phyloP scores from a whole-genome alignment of 2,113 vertebrate genomes.

The Miniopterus natalensis region DNA sequence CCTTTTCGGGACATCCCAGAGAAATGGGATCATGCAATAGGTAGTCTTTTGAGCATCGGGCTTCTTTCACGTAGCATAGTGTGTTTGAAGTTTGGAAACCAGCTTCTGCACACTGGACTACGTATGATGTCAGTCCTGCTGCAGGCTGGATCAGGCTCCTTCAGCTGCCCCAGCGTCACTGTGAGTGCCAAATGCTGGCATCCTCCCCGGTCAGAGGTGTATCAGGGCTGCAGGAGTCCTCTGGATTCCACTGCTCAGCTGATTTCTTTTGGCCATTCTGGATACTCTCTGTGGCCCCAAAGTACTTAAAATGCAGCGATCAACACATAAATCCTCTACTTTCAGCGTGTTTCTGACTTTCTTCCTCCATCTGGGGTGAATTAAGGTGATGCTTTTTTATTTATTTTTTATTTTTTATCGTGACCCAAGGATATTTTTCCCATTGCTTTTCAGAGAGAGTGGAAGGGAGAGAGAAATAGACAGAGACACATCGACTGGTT shows the following conservation, averaged over 20 bases:
- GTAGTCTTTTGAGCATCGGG: not conserved
- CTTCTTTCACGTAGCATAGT: not conserved
- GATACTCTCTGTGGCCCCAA: not conserved
- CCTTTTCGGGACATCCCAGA: not conserved
- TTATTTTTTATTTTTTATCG: too few relatives aligned
- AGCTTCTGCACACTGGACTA: not conserved
- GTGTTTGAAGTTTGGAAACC: not conserved
- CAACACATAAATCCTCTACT: not conserved
- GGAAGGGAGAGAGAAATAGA: too few relatives aligned
- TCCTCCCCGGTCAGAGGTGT: rapidly evolving
- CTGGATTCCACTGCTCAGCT: not conserved
- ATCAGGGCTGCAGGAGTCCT: not conserved
- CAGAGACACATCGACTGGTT: too few relatives aligned
- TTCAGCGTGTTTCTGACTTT: not conserved
- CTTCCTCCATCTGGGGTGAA: not conserved
- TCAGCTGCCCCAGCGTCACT: not conserved
- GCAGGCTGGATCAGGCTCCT: not conserved
- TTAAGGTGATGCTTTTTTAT: not conserved
- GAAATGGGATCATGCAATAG: not conserved
- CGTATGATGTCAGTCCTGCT: not conserved
- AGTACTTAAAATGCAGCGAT: not conserved
- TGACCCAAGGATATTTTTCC: too few relatives aligned
- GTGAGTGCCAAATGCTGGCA: not conserved
- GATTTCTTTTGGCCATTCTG: not conserved
- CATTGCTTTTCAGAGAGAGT: too few relatives aligned